phyloP scores from a whole-genome alignment of 2,113 vertebrate species.

The Eulemur rufifrons region DNA sequence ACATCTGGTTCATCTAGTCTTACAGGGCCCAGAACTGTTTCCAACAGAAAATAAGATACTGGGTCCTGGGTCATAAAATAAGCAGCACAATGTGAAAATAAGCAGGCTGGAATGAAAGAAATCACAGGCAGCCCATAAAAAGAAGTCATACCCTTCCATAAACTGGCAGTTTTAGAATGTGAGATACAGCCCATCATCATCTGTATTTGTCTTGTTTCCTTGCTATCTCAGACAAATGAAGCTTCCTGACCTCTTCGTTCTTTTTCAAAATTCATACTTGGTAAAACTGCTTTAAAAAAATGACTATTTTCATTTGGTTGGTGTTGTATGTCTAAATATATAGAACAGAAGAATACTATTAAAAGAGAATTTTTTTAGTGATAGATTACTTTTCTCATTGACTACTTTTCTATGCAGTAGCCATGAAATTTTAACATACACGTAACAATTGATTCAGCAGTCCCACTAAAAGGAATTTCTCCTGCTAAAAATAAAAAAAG shows the following conservation, averaged over 20 bases:
- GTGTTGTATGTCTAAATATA: not conserved
- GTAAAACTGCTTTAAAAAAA: constrained; percentile 51
- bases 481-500: not conserved
- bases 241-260: not conserved
- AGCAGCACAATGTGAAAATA: constrained; percentile 40
- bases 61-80: constrained; percentile 62
- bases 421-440: constrained; percentile 31
- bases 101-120: not conserved
- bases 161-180: not conserved
- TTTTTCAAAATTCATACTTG: constrained; percentile 52
- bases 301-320: not conserved
- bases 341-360: not conserved
- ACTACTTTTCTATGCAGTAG: constrained; percentile 12
- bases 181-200: not conserved
- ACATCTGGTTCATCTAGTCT: constrained; percentile 82
- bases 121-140: not conserved
- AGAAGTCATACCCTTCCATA: not conserved
- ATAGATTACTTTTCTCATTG: not conserved
- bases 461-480: constrained; percentile 17
- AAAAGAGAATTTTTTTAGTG: constrained; percentile 39
- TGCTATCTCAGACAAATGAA: constrained; percentile 18
- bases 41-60: constrained; percentile 74
- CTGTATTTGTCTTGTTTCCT: not conserved
- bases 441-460: not conserved
- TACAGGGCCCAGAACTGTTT: constrained; percentile 61